phyloP scores from a whole-genome alignment of 2,797 vertebrate genomes.

The Mus minutoides region DNA sequence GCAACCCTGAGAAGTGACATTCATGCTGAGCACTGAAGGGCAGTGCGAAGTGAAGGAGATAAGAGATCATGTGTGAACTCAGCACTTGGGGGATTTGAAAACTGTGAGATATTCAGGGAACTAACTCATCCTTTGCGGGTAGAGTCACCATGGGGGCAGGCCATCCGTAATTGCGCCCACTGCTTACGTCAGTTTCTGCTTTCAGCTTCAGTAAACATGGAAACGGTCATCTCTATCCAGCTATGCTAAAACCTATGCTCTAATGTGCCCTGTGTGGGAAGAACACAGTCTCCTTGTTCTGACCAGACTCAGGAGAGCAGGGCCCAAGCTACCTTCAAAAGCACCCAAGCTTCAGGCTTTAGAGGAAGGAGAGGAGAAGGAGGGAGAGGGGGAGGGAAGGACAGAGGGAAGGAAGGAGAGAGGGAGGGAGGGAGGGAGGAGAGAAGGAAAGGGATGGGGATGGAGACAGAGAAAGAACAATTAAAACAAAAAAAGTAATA shows the following conservation, averaged over 20 bases:
- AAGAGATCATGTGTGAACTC: not conserved
- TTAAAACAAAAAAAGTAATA: constrained; percentile 64
- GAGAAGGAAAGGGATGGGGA: too few relatives aligned
- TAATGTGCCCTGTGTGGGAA: not conserved
- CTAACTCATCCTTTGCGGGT: not conserved
- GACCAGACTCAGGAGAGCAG: not conserved
- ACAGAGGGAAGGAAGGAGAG: too few relatives aligned
- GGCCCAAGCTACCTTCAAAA: not conserved
- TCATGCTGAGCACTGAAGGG: not conserved
- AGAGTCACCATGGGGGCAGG: not conserved
- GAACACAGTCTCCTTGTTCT: not conserved
- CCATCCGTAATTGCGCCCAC: not conserved
- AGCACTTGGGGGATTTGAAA: constrained; percentile 36
- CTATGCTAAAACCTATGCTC: not conserved
- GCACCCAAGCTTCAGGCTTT: not conserved
- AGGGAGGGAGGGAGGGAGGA: too few relatives aligned
- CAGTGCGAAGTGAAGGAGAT: not conserved
- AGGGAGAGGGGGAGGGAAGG: not conserved
- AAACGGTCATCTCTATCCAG: not conserved
- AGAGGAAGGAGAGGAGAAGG: not conserved
- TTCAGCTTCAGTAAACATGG: not conserved
- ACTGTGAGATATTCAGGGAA: not conserved
- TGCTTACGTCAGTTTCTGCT: not conserved
- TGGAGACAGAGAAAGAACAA: not conserved
- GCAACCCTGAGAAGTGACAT: constrained; percentile 5